Evolutionary conservation across 2,113 vertebrate genomes (phyloP), one percentile per base, ranked within the genome.

Genomic region (Xyrauchen texanus): DNA sequence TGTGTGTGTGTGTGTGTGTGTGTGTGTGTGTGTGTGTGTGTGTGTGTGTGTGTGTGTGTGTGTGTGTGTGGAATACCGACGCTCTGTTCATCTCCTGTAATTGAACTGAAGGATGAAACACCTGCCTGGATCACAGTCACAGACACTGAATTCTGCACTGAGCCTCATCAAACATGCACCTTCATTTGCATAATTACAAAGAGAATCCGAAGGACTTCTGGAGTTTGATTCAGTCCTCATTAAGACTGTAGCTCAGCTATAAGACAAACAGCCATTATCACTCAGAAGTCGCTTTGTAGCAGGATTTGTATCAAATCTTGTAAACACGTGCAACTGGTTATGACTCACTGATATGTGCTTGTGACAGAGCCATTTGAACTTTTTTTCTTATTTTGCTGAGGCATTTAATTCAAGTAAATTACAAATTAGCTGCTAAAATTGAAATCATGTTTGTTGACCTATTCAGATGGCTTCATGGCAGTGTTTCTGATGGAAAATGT

Each of bases 111-210:
- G 78, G 82, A 77, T 76, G 70, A 85, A 85, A 82, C 76, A 84
- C 81, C 78, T 76, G 71, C 81, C 55, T 78, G 64, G 42, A 78
- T 78, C 21, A 34, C 21, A 34, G 21, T 34, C 68, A 80, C 66
- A 84, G 77, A 82, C 85, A 77, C 68, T 78, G 81, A 71, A 77
- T 47, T 63, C 68, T 66, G 68, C 61, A 82, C 82, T 85, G 44
- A 81, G 44, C 65, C 78, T 83, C 66, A 78, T 82, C 82, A 87
- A 78, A 75, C 83, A 82, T 76, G 76, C 68, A 82, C 63, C 71
- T 76, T 81, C 81, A 86, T 84, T 84, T 86, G 83, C 85, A 86
- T 84, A 86, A 86, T 84, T 86, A 80, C 81, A 71, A 72, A 81
- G 80, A 82, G 63, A 78, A 85, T 81, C 70, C 44, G 68, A 81